phyloP scores from a whole-genome alignment of 1,140 invertebrate species.

The Ruditapes philippinarum region DNA sequence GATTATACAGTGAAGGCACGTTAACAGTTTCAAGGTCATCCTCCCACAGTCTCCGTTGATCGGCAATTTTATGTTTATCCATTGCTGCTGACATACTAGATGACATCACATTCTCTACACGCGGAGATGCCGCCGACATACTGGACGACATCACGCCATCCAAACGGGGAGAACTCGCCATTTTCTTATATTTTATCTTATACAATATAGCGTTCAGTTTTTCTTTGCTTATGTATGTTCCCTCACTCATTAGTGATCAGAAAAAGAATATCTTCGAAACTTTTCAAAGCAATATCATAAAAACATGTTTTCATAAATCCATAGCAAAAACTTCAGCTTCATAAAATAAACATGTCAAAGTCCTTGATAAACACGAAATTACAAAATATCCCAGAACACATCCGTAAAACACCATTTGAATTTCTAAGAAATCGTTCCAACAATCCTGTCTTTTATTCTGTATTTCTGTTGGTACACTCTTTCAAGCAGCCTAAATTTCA shows the following conservation, averaged over 20 bases:
- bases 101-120: constrained; percentile 48
- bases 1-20: constrained; percentile 74
- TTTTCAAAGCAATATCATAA: too few species aligned
- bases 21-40: constrained; percentile 70
- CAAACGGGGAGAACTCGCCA: background rate
- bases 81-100: constrained; percentile 56
- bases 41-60: constrained; percentile 74
- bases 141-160: constrained; percentile 53
- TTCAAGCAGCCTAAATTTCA: too few species aligned
- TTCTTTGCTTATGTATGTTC: background rate
- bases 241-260: background rate
- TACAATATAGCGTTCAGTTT: background rate
- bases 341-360: too few species aligned
- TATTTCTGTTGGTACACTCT: too few species aligned
- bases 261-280: too few species aligned
- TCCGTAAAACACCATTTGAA: too few species aligned
- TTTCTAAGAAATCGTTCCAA: background rate
- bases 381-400: too few species aligned
- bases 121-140: constrained; percentile 28
- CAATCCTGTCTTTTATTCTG: too few species aligned
- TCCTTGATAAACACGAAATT: too few species aligned
- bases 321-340: too few species aligned
- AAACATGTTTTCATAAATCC: too few species aligned
- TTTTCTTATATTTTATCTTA: constrained; percentile 18
- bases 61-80: constrained; percentile 45